Percentiles rank a stretch among this genome's conserved stretches.
phyloP scores from a whole-genome alignment of 2,113 vertebrate species.

The Tragelaphus scriptus region DNA sequence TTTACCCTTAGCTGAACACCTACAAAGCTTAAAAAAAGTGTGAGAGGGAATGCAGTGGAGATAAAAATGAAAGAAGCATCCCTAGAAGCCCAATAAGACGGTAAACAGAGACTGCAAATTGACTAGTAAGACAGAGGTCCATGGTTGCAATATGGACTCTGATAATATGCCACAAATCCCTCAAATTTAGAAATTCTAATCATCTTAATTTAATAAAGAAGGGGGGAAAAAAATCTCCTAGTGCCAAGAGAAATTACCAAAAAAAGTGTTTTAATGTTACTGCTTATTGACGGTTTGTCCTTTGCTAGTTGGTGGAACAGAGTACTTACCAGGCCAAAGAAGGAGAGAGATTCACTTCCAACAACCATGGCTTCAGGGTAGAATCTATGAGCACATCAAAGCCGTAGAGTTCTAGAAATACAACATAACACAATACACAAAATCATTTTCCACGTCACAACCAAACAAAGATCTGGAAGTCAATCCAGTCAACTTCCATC shows the following conservation, averaged over 20 bases:
- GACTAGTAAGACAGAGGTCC: not conserved
- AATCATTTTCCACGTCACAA: conserved; percentile 39
- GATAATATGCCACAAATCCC: conserved; percentile 25
- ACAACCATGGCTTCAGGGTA: conserved; percentile 95
- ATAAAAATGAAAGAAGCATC: conserved; percentile 28
- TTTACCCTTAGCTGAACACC: conserved; percentile 3
- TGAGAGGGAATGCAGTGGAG: not conserved
- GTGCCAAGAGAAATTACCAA: not conserved
- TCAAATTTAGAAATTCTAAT: conserved; percentile 8
- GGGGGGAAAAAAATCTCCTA: not conserved
- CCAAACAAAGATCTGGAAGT: not conserved
- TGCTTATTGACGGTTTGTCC: not conserved
- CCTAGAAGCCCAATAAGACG: not conserved
- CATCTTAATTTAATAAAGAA: not conserved
- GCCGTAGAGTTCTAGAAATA: conserved; percentile 93
- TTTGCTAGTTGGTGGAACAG: conserved; percentile 27
- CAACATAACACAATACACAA: conserved; percentile 42
- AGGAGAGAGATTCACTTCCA: conserved; percentile 98
- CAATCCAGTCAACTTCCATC: not conserved
- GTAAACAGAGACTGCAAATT: not conserved
- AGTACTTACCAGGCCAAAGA: conserved; percentile 97
- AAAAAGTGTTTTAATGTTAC: conserved; percentile 1
- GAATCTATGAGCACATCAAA: conserved; percentile 98
- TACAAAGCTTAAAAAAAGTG: not conserved
- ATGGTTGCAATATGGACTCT: not conserved